Percentiles rank a stretch among this genome's conserved stretches.
Evolutionary conservation across 2,113 vertebrate species (phyloP).

Genomic region (Pandion haliaetus): DNA sequence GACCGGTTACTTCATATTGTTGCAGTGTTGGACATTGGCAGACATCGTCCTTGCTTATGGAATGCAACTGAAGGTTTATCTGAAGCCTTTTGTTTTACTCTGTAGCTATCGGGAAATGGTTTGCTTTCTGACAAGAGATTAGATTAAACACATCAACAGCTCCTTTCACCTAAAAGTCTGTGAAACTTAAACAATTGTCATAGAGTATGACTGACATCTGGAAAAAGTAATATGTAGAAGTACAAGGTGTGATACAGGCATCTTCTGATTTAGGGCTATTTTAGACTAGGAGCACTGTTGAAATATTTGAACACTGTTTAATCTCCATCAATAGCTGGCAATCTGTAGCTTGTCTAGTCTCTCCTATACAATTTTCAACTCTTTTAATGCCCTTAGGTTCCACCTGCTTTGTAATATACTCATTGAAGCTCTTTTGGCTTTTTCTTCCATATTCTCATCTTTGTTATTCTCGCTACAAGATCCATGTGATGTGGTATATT

Average conservation of each 20-base stretch:
- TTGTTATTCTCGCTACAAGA: neutral
- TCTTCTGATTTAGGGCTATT: neutral
- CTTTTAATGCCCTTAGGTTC: neutral
- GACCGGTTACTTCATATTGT: neutral
- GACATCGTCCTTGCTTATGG: neutral
- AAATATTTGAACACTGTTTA: neutral
- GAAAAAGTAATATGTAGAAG: neutral
- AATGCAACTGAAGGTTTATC: neutral
- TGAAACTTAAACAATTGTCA: neutral
- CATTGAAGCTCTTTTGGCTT: neutral
- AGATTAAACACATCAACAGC: neutral
- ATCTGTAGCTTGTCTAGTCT: neutral
- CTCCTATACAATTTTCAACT: neutral
- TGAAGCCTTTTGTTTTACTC: neutral
- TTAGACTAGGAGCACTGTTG: neutral
- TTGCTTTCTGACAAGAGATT: neutral
- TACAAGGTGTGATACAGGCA: neutral
- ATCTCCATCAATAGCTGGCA: neutral
- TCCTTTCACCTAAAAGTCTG: conserved; percentile 5
- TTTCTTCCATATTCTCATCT: neutral
- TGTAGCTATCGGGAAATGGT: neutral
- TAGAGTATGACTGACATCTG: neutral
- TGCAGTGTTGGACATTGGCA: neutral
- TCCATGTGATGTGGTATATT: neutral
- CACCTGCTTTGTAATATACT: neutral